These are phyloP conservation scores for Pangasius mekongensis DNA, from an alignment of 2,797 vertebrate species.

Conservation along the genomic window DNA sequence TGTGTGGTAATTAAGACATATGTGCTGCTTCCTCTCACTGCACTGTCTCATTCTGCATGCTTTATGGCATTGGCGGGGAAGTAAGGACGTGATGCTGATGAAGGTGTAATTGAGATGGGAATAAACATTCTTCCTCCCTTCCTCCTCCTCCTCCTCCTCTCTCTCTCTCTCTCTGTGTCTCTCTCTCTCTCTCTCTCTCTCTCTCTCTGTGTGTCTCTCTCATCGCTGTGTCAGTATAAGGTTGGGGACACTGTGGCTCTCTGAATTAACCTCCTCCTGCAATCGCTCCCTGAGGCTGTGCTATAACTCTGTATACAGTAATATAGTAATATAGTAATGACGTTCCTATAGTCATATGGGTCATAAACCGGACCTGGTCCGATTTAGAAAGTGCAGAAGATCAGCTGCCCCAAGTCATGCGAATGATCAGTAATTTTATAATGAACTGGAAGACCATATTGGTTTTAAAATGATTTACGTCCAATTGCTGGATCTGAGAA, in stretches of 20 bases:
- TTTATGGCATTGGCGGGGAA: constrained; percentile 39
- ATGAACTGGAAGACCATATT: constrained; percentile 28
- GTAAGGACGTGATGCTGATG: constrained; percentile 47
- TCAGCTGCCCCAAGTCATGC: constrained; percentile 41
- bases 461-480: constrained; percentile 30
- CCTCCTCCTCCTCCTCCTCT: not conserved
- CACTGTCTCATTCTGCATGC: constrained; percentile 45
- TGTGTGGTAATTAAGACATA: constrained; percentile 59
- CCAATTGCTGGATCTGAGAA: too few species aligned
- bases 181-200: constrained; percentile 27
- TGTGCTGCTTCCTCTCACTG: constrained; percentile 36
- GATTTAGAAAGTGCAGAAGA: constrained; percentile 30
- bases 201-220: constrained; percentile 23
- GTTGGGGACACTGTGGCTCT: constrained; percentile 42
- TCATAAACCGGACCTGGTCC: constrained; percentile 43
- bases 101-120: constrained; percentile 50
- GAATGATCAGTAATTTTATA: constrained; percentile 44
- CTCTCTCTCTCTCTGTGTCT: constrained; percentile 12
- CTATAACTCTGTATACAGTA: constrained; percentile 55
- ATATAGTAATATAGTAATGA: constrained; percentile 49
- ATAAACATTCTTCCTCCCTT: constrained; percentile 46
- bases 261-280: constrained; percentile 50
- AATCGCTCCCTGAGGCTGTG: constrained; percentile 52
- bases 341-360: constrained; percentile 47
- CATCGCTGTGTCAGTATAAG: constrained; percentile 35